Base-by-base conservation (phyloP, 1,140 invertebrate species). In the Panagrolaimus sp. region DNA sequence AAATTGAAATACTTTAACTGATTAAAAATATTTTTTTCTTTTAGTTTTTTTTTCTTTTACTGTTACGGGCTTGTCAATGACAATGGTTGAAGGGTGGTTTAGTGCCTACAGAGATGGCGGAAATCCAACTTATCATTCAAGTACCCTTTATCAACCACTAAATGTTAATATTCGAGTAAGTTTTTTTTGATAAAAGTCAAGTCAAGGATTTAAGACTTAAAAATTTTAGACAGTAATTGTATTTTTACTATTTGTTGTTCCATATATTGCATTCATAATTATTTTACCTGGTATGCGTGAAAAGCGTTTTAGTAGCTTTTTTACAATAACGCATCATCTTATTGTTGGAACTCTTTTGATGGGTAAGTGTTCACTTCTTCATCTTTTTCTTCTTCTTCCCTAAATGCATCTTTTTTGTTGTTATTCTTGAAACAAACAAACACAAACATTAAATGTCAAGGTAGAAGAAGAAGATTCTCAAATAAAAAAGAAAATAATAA, bases 271-370 rank as follows among this genome's bases (percentile, higher is more conserved):
- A 7, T 77, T 79, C 26, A 64, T 79, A 14, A 46, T 79, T 44
- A 65, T 79, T 55, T 55, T 79, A 26, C 78, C 78, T 10, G 78
- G 78, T 38, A 69, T 79, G 24, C 46, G 78, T 45, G 71, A 79
- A 65, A 78, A 81, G 55, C 47, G 79, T 8, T 47, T 74, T 10
- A 62, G 74, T 28, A 73, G 75, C 10, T 71, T 76, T 43, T 24
- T 71, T 17, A 67, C 71, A 47, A 72, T 81, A 47, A 52, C 73
- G 17, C 45, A 72, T 45, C 71, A 75, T 47, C 46, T 79, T 24
- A 32, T 67, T 24, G 71, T 81, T n/a, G 78, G 78, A n/a, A 67
- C 64, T 65, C 62, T 74, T 38, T 66, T 79, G 24, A 70, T 71
- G 46, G 78, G 78, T 76, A 67, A 69, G 63, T 48, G 58, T 71